phyloP scores from a whole-genome alignment of 2,888 invertebrate species.

The Oxytorus armatus region DNA sequence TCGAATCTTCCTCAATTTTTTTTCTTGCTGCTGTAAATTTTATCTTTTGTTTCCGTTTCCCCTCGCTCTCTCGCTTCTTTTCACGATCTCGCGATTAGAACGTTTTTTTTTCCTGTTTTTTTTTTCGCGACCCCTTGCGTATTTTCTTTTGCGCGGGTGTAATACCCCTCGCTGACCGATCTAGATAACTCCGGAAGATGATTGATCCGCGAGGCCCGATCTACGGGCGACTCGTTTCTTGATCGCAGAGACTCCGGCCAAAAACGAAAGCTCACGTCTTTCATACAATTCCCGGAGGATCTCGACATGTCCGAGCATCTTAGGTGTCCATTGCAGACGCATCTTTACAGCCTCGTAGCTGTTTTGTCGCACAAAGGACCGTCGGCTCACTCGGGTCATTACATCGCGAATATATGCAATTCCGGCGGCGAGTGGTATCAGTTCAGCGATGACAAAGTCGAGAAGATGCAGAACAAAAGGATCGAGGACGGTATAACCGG shows the following conservation, averaged over 20 bases:
- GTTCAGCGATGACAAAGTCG: conserved; percentile 87
- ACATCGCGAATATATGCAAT: conserved; percentile 85
- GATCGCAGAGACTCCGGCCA: conserved; percentile 85
- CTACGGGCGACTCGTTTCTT: conserved; percentile 65
- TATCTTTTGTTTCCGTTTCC: neutral
- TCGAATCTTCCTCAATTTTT: conserved; percentile 4
- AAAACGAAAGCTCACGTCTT: conserved; percentile 87
- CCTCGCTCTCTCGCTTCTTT: neutral
- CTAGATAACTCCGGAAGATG: conserved; percentile 62
- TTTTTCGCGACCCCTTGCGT: conserved; percentile 49
- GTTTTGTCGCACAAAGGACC: conserved; percentile 89
- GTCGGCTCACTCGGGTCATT: conserved; percentile 89
- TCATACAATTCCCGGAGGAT: conserved; percentile 87
- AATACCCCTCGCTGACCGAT: conserved; percentile 64
- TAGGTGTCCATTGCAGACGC: conserved; percentile 77
- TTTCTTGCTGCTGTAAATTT: neutral
- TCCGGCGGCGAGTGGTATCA: conserved; percentile 87
- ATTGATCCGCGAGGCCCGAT: conserved; percentile 62
- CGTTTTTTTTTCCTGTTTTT: conserved; percentile 19
- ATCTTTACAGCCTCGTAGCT: conserved; percentile 87
- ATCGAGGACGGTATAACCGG: conserved; percentile 81
- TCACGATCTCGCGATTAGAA: conserved; percentile 29
- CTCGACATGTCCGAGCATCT: conserved; percentile 86
- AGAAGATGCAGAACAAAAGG: conserved; percentile 83
- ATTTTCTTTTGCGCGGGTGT: conserved; percentile 63